A percentile compares a stretch with the other conserved stretches of the same genome.
Evolutionary conservation across 2,888 invertebrate species (phyloP).

Genomic region (Calephelis perditalis): DNA sequence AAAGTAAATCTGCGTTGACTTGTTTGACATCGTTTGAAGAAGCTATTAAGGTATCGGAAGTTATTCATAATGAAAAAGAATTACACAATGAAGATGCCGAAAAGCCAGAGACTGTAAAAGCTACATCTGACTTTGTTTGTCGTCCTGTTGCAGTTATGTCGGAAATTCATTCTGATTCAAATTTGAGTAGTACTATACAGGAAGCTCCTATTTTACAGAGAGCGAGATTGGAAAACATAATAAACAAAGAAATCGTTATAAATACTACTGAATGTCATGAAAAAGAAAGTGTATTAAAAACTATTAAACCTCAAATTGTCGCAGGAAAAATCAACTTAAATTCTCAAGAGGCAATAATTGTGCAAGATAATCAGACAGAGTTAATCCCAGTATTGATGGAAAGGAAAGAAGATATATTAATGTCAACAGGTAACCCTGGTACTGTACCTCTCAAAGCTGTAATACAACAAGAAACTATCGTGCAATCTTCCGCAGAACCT

Average conservation of each 20-base stretch:
- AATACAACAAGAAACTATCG: constrained; percentile 73
- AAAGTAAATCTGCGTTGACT: constrained; percentile 45
- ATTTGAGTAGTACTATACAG: constrained; percentile 43
- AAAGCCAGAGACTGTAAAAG: constrained; percentile 44
- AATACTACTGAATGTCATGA: constrained; percentile 76
- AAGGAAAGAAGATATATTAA: constrained; percentile 38
- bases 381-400: constrained; percentile 52
- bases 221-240: constrained; percentile 72
- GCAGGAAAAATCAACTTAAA: constrained; percentile 44
- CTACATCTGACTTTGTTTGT: constrained; percentile 60
- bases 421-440: constrained; percentile 51
- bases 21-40: constrained; percentile 46
- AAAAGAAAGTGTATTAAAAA: constrained; percentile 62
- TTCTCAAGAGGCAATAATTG: constrained; percentile 64
- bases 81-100: constrained; percentile 35
- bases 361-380: constrained; percentile 72
- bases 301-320: constrained; percentile 34
- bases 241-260: constrained; percentile 72
- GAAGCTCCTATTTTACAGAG: constrained; percentile 40
- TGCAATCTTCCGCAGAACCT: constrained; percentile 64
- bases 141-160: constrained; percentile 71
- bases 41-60: constrained; percentile 50
- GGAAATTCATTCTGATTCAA: constrained; percentile 64
- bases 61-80: constrained; percentile 60
- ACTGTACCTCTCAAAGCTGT: constrained; percentile 77